These are phyloP conservation scores for Hirtodrosophila duncani DNA, from an alignment of 2,888 invertebrate genomes.

Conservation along the genomic window DNA sequence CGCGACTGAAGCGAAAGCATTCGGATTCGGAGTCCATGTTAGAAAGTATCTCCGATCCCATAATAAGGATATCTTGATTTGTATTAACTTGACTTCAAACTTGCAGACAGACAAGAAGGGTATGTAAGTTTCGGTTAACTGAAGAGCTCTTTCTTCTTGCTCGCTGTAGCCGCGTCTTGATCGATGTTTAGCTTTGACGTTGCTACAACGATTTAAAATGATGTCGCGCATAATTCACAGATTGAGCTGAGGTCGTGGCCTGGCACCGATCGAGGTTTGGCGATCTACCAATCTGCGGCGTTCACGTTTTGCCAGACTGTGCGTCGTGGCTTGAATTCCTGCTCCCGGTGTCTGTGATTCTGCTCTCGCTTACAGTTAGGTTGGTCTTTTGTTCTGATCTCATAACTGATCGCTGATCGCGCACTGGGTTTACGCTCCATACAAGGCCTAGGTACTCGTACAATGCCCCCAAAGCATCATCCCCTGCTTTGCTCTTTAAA, in stretches of 20 bases:
- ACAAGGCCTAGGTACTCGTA: constrained; percentile 40
- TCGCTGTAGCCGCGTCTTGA: constrained; percentile 38
- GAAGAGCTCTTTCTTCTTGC: constrained; percentile 13
- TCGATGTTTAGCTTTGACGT: constrained; percentile 72
- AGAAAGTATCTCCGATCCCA: too few species aligned
- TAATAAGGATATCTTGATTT: too few species aligned
- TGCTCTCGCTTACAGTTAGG: constrained; percentile 67
- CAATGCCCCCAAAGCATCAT: constrained; percentile 35
- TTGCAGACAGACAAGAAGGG: too few species aligned
- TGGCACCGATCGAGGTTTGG: constrained; percentile 20
- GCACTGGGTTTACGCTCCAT: constrained; percentile 58
- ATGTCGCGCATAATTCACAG: constrained; percentile 75
- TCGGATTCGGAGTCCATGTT: too few species aligned
- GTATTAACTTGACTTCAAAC: too few species aligned
- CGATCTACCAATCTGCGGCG: too few species aligned
- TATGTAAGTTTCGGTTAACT: too few species aligned
- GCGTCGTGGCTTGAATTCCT: constrained; percentile 44
- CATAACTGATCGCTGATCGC: constrained; percentile 66
- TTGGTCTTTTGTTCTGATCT: constrained; percentile 69
- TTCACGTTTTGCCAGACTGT: constrained; percentile 58
- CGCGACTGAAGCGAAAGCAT: too few species aligned
- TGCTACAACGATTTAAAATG: constrained; percentile 73
- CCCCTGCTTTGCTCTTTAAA: constrained; percentile 34
- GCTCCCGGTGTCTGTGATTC: constrained; percentile 17
- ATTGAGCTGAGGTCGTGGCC: constrained; percentile 45